Percentiles rank a stretch among this genome's conserved stretches.
These are phyloP conservation scores for Charadrius vociferus DNA, from an alignment of 2,113 vertebrate species.

Conservation along the genomic window DNA sequence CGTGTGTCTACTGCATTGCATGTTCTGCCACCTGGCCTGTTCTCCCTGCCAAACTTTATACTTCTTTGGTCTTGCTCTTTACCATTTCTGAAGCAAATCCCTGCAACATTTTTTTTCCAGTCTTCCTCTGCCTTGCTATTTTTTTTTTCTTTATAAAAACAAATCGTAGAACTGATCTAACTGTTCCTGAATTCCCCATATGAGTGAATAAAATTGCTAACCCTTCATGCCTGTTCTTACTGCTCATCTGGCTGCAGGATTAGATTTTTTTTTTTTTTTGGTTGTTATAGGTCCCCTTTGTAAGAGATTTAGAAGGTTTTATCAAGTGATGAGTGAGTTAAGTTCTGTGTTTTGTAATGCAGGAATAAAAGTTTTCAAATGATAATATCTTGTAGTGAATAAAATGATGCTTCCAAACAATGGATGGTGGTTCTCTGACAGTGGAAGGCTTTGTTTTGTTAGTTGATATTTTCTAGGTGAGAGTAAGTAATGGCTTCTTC, in stretches of 20 bases:
- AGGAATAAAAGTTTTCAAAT: neutral
- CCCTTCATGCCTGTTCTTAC: neutral
- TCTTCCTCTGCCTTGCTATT: neutral
- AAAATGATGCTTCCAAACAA: neutral
- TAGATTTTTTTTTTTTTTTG: neutral
- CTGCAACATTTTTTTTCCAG: neutral
- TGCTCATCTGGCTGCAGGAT: neutral
- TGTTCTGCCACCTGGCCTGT: neutral
- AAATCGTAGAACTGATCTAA: neutral
- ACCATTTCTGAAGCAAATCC: neutral
- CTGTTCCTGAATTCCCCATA: neutral
- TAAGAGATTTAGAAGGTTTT: neutral
- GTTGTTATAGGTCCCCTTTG: neutral
- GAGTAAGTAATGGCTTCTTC: constrained; percentile 10
- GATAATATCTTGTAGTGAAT: neutral
- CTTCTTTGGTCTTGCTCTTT: neutral
- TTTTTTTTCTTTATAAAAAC: neutral
- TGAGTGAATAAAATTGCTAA: neutral
- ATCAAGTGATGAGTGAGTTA: neutral
- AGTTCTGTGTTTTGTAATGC: neutral
- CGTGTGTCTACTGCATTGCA: neutral
- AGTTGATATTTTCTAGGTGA: neutral
- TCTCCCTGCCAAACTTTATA: neutral
- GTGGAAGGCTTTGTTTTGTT: neutral
- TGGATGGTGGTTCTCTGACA: neutral